phyloP scores from a whole-genome alignment of 2,888 invertebrate species.

The Tipula unca region DNA sequence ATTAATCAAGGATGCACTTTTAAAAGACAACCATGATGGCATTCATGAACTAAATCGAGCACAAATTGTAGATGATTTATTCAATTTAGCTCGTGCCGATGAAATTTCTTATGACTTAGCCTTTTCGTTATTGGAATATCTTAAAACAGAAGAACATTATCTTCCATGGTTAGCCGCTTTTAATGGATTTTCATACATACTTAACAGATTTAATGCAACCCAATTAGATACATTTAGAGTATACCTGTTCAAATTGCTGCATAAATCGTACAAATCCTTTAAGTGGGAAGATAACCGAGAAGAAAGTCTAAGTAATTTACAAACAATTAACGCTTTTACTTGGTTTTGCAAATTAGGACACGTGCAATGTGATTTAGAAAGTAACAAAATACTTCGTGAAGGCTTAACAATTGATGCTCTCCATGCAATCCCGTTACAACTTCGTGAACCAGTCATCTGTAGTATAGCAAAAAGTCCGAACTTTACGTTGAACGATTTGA shows the following conservation, averaged over 20 bases:
- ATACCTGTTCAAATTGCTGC: conserved; percentile 20
- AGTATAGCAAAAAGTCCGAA: conserved; percentile 56
- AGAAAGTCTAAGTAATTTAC: conserved; percentile 49
- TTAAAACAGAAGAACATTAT: conserved; percentile 58
- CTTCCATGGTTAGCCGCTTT: conserved; percentile 71
- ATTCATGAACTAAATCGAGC: conserved; percentile 64
- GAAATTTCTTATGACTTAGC: conserved; percentile 52
- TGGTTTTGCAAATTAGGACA: conserved; percentile 58
- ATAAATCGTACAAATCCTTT: conserved; percentile 43
- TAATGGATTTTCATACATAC: conserved; percentile 39
- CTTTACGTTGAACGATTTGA: conserved; percentile 49
- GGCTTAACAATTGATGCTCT: conserved; percentile 23
- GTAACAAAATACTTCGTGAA: conserved; percentile 39
- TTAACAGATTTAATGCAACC: conserved; percentile 27
- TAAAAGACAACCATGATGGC: conserved; percentile 37
- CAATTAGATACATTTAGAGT: conserved; percentile 22
- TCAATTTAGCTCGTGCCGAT: conserved; percentile 60
- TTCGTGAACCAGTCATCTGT: conserved; percentile 66
- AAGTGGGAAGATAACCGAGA: conserved; percentile 41
- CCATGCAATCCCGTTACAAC: conserved; percentile 50
- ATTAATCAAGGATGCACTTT: conserved; percentile 43
- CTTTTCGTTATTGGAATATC: conserved; percentile 58
- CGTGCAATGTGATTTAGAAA: conserved; percentile 47
- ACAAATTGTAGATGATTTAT: conserved; percentile 71
- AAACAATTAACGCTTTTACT: conserved; percentile 49